Percentiles rank a stretch among this genome's conserved stretches.
Evolutionary conservation across 1,140 invertebrate genomes (phyloP).

Genomic region (Formica exsecta): DNA sequence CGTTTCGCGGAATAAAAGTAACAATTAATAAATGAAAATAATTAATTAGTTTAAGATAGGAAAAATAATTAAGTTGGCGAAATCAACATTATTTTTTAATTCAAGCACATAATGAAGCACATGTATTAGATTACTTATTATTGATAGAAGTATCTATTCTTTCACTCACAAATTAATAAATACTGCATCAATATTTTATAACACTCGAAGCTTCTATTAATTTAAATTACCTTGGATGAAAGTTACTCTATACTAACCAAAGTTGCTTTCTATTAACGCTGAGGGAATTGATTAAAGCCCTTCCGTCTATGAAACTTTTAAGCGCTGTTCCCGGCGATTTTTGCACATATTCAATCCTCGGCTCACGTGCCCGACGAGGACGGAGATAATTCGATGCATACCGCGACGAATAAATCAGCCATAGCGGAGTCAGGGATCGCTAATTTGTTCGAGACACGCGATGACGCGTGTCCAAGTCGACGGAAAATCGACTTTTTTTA

Average conservation of each 20-base stretch:
- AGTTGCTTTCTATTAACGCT: constrained; percentile 55
- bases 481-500: constrained; percentile 55
- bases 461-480: constrained; percentile 61
- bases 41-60: too few species aligned
- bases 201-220: constrained; percentile 12
- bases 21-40: not conserved
- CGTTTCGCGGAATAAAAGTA: not conserved
- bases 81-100: not conserved
- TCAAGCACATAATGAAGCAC: not conserved
- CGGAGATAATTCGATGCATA: constrained; percentile 65
- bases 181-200: not conserved
- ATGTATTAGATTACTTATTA: not conserved
- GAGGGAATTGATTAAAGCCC: constrained; percentile 47
- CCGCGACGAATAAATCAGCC: constrained; percentile 47
- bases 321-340: constrained; percentile 42
- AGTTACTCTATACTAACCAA: constrained; percentile 37
- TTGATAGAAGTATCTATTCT: not conserved
- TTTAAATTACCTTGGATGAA: constrained; percentile 39
- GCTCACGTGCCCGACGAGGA: constrained; percentile 36
- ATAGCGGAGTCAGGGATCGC: constrained; percentile 39
- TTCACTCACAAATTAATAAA: not conserved
- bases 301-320: constrained; percentile 50
- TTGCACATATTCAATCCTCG: constrained; percentile 58
- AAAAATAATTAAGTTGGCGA: not conserved
- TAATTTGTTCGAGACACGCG: constrained; percentile 69